Percentiles rank a stretch among this genome's conserved stretches.
These are phyloP conservation scores for Tineola bisselliella DNA, from an alignment of 2,888 invertebrate genomes.

Conservation along the genomic window DNA sequence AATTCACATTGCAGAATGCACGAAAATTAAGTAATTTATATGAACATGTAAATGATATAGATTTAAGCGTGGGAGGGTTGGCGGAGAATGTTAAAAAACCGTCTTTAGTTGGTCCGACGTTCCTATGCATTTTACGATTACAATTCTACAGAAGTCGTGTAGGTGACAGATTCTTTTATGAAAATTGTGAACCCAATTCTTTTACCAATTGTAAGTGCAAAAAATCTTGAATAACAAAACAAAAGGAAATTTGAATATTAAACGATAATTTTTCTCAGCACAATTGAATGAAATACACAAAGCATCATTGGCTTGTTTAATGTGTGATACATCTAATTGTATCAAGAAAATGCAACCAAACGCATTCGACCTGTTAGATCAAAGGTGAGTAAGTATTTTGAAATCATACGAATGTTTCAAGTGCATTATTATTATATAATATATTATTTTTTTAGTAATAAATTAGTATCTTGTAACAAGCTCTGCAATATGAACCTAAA, in stretches of 20 bases:
- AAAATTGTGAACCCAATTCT: neutral
- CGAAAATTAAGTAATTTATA: neutral
- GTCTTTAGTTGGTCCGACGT: neutral
- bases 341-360: neutral
- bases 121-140: neutral
- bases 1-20: neutral
- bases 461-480: neutral
- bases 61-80: neutral
- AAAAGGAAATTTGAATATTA: neutral
- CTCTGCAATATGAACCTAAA: neutral
- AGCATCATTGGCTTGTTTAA: conserved; percentile 3
- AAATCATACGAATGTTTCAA: neutral
- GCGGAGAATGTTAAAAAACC: neutral
- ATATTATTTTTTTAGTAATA: neutral
- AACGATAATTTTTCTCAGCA: neutral
- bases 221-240: neutral
- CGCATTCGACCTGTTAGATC: neutral
- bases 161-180: neutral
- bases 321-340: conserved; percentile 1
- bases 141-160: conserved; percentile 4
- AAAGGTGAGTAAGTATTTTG: neutral
- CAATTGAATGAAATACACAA: conserved; percentile 1
- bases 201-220: neutral
- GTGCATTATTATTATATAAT: neutral
- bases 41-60: neutral